These are phyloP conservation scores for Exocentrus adspersus DNA, from an alignment of 2,888 invertebrate genomes.

Conservation along the genomic window DNA sequence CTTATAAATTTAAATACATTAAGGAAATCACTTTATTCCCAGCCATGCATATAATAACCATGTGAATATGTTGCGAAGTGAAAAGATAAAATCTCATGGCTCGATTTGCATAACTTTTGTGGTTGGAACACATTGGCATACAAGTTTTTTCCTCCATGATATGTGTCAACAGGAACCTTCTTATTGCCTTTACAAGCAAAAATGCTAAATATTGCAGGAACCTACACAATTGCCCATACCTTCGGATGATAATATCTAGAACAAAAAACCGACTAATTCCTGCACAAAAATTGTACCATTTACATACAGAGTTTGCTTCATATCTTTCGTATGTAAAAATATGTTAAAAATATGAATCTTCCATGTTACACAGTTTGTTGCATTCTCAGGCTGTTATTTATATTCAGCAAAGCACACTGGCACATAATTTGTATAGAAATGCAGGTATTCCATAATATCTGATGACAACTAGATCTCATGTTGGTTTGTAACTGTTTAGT, in stretches of 20 bases:
- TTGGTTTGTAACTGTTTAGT: too few relatives aligned
- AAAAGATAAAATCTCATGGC: conserved; percentile 40
- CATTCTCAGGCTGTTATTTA: neutral
- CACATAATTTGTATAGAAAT: too few relatives aligned
- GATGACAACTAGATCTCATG: too few relatives aligned
- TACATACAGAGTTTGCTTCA: conserved; percentile 13
- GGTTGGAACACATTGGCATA: conserved; percentile 28
- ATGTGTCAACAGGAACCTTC: conserved; percentile 29
- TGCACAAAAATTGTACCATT: conserved; percentile 7
- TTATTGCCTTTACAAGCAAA: conserved; percentile 21
- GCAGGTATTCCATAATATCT: too few relatives aligned
- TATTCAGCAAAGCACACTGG: neutral
- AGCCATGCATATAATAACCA: conserved; percentile 45
- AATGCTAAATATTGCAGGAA: conserved; percentile 21
- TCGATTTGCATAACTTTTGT: conserved; percentile 44
- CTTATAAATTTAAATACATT: conserved; percentile 38
- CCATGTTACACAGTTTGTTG: conserved; percentile 8
- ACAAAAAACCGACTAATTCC: conserved; percentile 15
- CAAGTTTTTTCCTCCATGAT: conserved; percentile 25
- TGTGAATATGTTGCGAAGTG: conserved; percentile 44
- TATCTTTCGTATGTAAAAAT: conserved; percentile 13
- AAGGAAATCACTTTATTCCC: conserved; percentile 42
- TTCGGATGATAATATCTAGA: conserved; percentile 17
- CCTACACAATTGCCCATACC: conserved; percentile 1
- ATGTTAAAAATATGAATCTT: conserved; percentile 20